Percentiles rank a stretch among this genome's conserved stretches.
Evolutionary conservation across 1,140 invertebrate genomes (phyloP).

Genomic region (Parasteatoda tepidariorum): DNA sequence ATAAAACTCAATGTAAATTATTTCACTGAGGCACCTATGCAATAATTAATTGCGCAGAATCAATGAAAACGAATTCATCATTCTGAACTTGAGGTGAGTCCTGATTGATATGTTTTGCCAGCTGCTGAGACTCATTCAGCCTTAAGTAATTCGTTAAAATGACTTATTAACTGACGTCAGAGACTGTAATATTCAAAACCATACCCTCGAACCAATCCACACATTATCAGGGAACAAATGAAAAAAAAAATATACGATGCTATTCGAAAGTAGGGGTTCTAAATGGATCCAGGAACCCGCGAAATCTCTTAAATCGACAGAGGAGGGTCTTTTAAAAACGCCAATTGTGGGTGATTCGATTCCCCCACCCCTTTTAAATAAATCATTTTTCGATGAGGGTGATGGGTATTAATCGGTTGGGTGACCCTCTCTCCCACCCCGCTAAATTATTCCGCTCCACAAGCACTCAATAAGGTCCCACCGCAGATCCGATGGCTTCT

Average conservation of each 20-base stretch:
- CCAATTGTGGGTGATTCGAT: conserved; percentile 53
- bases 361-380: conserved; percentile 40
- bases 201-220: neutral
- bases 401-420: conserved; percentile 43
- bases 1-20: no score
- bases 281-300: conserved; percentile 48
- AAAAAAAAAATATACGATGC: conserved; percentile 3
- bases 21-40: no score
- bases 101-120: conserved; percentile 53
- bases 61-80: no score
- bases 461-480: conserved; percentile 14
- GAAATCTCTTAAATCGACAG: conserved; percentile 60
- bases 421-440: conserved; percentile 6
- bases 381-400: conserved; percentile 51
- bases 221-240: neutral
- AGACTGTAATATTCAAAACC: conserved; percentile 7
- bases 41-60: no score
- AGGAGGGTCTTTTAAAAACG: conserved; percentile 57
- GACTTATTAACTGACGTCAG: conserved; percentile 60
- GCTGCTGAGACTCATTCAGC: conserved; percentile 26
- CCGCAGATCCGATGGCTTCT: conserved; percentile 44
- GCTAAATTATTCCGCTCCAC: conserved; percentile 39
- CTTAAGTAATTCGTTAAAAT: conserved; percentile 33
- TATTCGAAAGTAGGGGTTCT: neutral
- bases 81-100: no score